Percentiles rank a stretch among this genome's conserved stretches.
Evolutionary conservation across 2,888 invertebrate species (phyloP).

Genomic region (Pyrocoelia pectoralis): DNA sequence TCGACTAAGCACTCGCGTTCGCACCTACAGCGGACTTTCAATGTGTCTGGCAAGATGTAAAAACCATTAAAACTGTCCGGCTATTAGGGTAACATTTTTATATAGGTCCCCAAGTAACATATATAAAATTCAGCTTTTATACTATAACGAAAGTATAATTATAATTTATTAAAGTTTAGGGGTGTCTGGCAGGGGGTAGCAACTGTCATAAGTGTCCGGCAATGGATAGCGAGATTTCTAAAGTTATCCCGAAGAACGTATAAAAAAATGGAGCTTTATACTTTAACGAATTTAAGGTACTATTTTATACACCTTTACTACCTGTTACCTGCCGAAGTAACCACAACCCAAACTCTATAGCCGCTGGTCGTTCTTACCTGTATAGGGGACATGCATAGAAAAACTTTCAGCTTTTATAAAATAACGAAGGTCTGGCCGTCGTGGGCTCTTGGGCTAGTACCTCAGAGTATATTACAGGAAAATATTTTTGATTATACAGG

Average conservation of each 20-base stretch:
- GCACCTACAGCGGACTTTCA: background rate
- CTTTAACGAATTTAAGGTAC: background rate
- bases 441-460: background rate
- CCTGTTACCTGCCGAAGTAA: no score
- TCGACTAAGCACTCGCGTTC: background rate
- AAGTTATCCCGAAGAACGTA: background rate
- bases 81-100: background rate
- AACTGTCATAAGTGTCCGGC: background rate
- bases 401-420: no score
- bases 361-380: background rate
- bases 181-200: background rate
- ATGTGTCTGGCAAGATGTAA: background rate
- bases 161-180: background rate
- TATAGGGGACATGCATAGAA: background rate
- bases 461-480: no score
- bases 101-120: background rate
- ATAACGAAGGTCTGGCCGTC: background rate
- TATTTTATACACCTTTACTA: background rate
- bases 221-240: background rate
- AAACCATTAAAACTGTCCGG: background rate
- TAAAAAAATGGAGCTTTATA: background rate
- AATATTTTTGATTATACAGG: no score
- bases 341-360: background rate
- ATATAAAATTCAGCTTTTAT: no score
- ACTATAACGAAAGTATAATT: background rate